phyloP scores from a whole-genome alignment of 2,888 invertebrate genomes.

The Galerucella nymphaeae region DNA sequence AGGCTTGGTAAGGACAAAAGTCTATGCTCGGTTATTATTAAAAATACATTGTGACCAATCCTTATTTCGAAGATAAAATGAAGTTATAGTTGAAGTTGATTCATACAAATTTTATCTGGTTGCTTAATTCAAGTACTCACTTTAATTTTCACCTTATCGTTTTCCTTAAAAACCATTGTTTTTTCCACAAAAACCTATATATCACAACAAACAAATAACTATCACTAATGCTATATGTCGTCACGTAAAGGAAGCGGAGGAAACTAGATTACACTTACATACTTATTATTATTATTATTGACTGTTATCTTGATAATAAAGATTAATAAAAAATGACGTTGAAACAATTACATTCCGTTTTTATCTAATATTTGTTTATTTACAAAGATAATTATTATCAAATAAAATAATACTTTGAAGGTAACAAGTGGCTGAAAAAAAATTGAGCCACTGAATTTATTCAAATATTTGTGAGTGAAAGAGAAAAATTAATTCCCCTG shows the following conservation, averaged over 20 bases:
- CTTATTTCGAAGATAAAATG: too few species aligned
- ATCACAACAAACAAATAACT: neutral
- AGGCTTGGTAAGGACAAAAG: too few species aligned
- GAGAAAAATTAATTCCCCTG: too few species aligned
- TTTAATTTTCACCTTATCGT: conserved; percentile 4
- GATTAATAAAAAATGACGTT: conserved; percentile 10
- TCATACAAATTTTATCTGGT: neutral
- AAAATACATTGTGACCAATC: too few species aligned
- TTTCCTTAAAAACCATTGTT: conserved; percentile 5
- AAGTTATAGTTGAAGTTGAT: too few species aligned
- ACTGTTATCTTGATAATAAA: conserved; percentile 12
- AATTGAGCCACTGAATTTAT: neutral
- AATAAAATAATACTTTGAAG: neutral
- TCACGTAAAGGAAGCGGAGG: neutral
- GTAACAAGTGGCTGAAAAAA: neutral
- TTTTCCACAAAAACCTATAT: neutral
- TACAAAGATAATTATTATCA: neutral
- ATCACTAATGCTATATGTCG: neutral
- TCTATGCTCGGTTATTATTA: too few species aligned
- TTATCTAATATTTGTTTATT: conserved; percentile 9
- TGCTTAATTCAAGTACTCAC: conserved; percentile 2
- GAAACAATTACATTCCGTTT: neutral
- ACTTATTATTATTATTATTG: neutral
- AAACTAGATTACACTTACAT: neutral
- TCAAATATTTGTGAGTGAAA: too few species aligned